phyloP scores from a whole-genome alignment of 2,797 vertebrate genomes.

The Hozukius guyotensis region DNA sequence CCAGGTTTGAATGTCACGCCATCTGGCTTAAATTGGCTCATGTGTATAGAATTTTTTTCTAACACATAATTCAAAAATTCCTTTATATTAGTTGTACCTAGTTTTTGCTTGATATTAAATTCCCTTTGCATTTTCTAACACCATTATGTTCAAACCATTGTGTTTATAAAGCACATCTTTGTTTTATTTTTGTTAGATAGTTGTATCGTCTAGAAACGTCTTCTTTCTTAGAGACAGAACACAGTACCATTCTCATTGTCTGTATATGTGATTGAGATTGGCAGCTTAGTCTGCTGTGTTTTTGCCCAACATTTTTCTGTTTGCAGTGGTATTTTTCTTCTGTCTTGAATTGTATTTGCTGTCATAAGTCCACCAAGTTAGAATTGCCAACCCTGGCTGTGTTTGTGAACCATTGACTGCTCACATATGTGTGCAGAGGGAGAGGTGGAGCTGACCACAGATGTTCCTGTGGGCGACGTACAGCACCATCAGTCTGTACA shows the following conservation, averaged over 20 bases:
- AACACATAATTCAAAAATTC: neutral
- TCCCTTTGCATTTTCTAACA: neutral
- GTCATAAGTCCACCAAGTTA: neutral
- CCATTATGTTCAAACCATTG: neutral
- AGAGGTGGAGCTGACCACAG: neutral
- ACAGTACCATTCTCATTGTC: neutral
- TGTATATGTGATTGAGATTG: neutral
- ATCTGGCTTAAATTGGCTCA: neutral
- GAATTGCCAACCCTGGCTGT: neutral
- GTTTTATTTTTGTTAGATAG: too few species aligned
- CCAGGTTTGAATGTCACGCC: neutral
- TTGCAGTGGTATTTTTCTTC: neutral
- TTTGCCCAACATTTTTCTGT: neutral
- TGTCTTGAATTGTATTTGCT: neutral
- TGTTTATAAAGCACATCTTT: too few species aligned
- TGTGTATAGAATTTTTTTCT: neutral
- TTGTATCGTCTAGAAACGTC: neutral
- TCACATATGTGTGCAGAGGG: constrained; percentile 1
- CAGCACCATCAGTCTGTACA: neutral
- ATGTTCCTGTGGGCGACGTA: neutral
- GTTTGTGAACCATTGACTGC: neutral
- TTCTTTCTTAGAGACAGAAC: neutral
- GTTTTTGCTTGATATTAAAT: neutral
- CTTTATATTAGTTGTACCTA: neutral
- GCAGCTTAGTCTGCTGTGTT: neutral